These are phyloP conservation scores for Sakesphorus luctuosus DNA, from an alignment of 2,113 vertebrate genomes.

Conservation along the genomic window DNA sequence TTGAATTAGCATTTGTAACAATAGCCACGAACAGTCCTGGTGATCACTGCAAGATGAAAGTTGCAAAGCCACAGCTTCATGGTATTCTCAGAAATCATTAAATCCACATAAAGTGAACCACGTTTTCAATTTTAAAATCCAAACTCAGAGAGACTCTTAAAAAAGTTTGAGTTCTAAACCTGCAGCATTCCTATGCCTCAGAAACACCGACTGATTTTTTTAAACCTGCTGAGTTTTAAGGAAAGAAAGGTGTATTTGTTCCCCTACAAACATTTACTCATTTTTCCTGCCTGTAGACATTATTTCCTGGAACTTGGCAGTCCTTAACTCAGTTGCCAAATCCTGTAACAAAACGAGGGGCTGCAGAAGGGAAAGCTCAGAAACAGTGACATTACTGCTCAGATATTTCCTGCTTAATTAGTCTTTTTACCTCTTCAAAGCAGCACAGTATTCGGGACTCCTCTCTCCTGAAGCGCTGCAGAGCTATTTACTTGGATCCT, in stretches of 20 bases:
- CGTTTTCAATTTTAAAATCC: neutral
- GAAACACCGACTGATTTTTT: neutral
- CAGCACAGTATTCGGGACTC: conserved; percentile 37
- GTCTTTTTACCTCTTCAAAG: conserved; percentile 76
- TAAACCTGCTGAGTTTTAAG: neutral
- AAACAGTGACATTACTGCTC: conserved; percentile 29
- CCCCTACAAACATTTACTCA: conserved; percentile 12
- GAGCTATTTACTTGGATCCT: conserved; percentile 37
- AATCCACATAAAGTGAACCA: neutral
- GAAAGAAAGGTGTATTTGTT: neutral
- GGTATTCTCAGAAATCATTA: neutral
- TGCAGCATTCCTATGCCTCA: neutral
- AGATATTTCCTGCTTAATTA: conserved; percentile 61
- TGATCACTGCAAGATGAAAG: neutral
- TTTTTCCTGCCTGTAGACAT: neutral
- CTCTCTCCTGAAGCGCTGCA: conserved; percentile 53
- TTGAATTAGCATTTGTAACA: neutral
- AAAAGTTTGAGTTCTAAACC: neutral
- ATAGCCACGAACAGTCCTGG: neutral
- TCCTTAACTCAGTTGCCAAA: conserved; percentile 1
- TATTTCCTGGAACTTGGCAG: conserved; percentile 18
- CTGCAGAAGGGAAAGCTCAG: conserved; percentile 11
- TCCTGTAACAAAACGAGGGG: conserved; percentile 41
- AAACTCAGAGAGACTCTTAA: neutral
- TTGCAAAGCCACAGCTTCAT: neutral